Percentiles rank a stretch among this genome's conserved stretches.
Conservation (phyloP, 2,797 vertebrate species). For the Pseudochaenichthys georgianus region DNA sequence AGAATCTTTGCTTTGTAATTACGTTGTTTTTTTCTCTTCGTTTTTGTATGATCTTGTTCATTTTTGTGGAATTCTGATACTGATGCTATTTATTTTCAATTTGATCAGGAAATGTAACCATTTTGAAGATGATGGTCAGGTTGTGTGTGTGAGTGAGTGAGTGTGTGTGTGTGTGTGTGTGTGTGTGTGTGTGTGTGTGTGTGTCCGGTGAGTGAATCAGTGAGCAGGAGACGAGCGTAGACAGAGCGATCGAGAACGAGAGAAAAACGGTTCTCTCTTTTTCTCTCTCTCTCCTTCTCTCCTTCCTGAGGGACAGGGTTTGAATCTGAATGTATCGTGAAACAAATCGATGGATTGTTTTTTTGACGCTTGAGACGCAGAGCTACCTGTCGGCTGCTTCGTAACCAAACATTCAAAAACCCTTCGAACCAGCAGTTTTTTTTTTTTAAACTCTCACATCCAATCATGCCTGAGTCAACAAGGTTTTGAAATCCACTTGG, state of each 20-base stretch:
- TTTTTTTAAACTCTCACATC: constrained; percentile 31
- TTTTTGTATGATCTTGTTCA: constrained; percentile 80
- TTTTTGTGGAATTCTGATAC: constrained; percentile 76
- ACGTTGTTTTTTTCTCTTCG: constrained; percentile 66
- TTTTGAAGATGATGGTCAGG: constrained; percentile 74
- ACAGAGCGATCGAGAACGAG: constrained; percentile 60
- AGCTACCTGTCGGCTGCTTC: constrained; percentile 64
- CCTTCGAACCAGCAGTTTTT: constrained; percentile 49
- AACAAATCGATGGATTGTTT: constrained; percentile 74
- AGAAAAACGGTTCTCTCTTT: constrained; percentile 54
- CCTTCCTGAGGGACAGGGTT: constrained; percentile 73
- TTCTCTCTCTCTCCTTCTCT: constrained; percentile 72
- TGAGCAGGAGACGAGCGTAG: constrained; percentile 56
- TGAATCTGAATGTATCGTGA: constrained; percentile 82
- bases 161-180: constrained; percentile 20
- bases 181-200: constrained; percentile 34
- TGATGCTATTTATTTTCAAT: constrained; percentile 83
- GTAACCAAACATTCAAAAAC: constrained; percentile 67
- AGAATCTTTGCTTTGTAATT: constrained; percentile 75
- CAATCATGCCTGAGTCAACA: constrained; percentile 55
- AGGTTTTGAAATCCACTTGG: constrained; percentile 45
- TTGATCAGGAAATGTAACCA: constrained; percentile 79
- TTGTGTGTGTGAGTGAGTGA: constrained; percentile 57
- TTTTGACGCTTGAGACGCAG: constrained; percentile 63
- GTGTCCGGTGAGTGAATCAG: constrained; percentile 51